phyloP scores from a whole-genome alignment of 2,797 vertebrate species.

The Adelosebastes latens region DNA sequence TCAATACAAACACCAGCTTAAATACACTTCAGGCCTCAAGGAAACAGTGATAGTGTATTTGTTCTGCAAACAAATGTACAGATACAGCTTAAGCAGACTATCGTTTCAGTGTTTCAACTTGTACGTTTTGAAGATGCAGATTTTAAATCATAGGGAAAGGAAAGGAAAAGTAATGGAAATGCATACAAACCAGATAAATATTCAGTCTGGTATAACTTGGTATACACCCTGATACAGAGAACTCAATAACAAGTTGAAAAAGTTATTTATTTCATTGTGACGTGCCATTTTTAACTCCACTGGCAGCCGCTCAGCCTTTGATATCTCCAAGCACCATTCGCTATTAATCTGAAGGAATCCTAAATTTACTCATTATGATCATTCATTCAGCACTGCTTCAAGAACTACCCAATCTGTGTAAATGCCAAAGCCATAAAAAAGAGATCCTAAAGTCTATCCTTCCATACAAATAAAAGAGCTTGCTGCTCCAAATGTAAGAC shows the following conservation, averaged over 20 bases:
- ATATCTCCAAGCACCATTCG: slow-evolving; percentile 32
- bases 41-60: not conserved
- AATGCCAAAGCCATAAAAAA: slow-evolving; percentile 40
- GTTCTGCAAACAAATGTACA: not conserved
- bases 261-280: slow-evolving; percentile 9
- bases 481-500: not conserved
- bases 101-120: not conserved
- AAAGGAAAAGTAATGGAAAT: not conserved
- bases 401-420: slow-evolving; percentile 19
- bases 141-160: not conserved
- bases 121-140: not conserved
- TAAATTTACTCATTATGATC: slow-evolving; percentile 41
- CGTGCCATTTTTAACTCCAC: slow-evolving; percentile 15
- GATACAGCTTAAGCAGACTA: not conserved
- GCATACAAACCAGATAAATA: not conserved
- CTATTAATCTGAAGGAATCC: slow-evolving; percentile 50
- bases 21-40: not conserved
- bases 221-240: not conserved
- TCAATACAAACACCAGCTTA: not conserved
- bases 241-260: not conserved
- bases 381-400: slow-evolving; percentile 37
- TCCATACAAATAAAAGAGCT: slow-evolving; percentile 11
- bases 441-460: slow-evolving; percentile 7
- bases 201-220: not conserved
- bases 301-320: slow-evolving; percentile 18